Percentiles rank a stretch among this genome's conserved stretches.
These are phyloP conservation scores for Crenuchus spilurus DNA, from an alignment of 2,797 vertebrate genomes.

Conservation along the genomic window DNA sequence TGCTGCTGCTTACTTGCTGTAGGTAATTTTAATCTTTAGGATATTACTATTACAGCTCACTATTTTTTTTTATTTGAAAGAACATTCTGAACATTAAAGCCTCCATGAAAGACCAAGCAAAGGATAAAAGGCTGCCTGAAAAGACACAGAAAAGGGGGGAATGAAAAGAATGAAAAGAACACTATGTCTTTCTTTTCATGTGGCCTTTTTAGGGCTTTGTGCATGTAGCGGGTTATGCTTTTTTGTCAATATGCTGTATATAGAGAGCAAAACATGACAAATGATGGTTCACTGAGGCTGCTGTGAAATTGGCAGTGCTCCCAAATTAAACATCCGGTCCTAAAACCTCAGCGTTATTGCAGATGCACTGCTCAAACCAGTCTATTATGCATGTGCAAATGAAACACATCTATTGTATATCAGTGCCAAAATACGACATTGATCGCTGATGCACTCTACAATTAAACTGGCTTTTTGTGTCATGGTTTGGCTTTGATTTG, in stretches of 20 bases:
- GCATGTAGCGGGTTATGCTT: not conserved
- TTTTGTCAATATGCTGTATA: slow-evolving; percentile 1
- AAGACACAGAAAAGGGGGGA: no score
- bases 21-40: no score
- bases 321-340: not conserved
- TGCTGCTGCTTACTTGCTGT: no score
- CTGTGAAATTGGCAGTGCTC: slow-evolving; percentile 20
- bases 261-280: not conserved
- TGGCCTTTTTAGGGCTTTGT: not conserved
- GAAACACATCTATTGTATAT: slow-evolving; percentile 18
- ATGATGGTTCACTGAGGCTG: not conserved
- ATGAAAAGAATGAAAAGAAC: not conserved
- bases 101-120: not conserved
- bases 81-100: not conserved
- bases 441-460: slow-evolving; percentile 12
- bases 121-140: not conserved
- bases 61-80: not conserved
- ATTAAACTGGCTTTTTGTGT: not conserved
- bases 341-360: slow-evolving; percentile 19
- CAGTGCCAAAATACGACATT: not conserved
- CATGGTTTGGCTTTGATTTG: slow-evolving; percentile 13
- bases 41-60: no score
- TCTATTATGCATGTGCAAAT: not conserved
- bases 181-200: not conserved
- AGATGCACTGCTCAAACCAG: slow-evolving; percentile 2